phyloP scores from a whole-genome alignment of 2,797 vertebrate species.

The Onychomys torridus region DNA sequence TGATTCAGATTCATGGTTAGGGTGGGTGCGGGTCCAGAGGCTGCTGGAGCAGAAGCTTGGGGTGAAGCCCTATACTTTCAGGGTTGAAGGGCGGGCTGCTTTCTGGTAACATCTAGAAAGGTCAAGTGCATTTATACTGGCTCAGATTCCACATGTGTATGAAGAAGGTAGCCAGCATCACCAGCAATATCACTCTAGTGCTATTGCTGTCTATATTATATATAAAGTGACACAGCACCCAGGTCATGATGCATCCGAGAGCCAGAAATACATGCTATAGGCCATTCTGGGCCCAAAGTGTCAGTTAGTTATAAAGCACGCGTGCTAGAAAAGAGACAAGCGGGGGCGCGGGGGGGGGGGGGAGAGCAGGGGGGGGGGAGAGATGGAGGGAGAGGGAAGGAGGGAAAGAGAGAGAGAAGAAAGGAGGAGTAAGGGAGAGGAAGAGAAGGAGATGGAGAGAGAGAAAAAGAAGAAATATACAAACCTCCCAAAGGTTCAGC shows the following conservation, averaged over 20 bases:
- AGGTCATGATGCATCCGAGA: neutral
- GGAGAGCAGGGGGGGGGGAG: neutral
- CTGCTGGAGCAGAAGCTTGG: fast-evolving
- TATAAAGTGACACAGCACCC: neutral
- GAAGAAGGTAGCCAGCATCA: neutral
- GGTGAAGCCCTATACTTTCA: neutral
- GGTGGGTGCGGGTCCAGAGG: neutral
- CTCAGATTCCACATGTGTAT: neutral
- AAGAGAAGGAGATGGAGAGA: neutral
- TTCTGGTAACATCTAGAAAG: neutral
- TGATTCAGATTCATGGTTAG: neutral
- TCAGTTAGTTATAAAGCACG: neutral
- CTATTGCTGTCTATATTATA: neutral
- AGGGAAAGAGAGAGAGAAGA: too few species aligned
- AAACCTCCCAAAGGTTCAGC: neutral
- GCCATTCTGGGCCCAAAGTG: neutral
- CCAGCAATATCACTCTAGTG: neutral
- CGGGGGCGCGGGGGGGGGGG: too few species aligned
- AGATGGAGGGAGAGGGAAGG: too few species aligned
- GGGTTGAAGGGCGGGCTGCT: neutral
- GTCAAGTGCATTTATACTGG: neutral
- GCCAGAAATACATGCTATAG: neutral
- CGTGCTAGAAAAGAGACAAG: neutral
- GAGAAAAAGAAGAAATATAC: neutral
- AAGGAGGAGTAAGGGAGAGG: neutral